These are phyloP conservation scores for Glyphotaelius pellucidus DNA, from an alignment of 2,888 invertebrate genomes.

Conservation along the genomic window DNA sequence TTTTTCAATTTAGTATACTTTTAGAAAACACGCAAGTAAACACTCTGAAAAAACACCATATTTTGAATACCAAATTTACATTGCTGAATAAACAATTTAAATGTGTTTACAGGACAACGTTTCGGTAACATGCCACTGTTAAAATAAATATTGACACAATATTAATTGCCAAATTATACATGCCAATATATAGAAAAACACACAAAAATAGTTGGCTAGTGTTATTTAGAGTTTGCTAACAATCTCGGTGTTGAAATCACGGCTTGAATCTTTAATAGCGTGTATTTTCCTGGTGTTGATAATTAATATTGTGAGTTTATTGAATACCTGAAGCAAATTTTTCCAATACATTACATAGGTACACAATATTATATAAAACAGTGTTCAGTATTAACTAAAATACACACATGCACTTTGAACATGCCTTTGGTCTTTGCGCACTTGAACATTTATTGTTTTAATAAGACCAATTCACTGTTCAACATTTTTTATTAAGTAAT, in stretches of 20 bases:
- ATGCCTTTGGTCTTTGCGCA: too few species aligned
- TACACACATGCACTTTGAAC: background rate
- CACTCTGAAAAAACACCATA: background rate
- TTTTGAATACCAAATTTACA: background rate
- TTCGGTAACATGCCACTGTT: background rate
- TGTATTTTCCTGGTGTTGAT: background rate
- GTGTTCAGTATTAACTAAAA: background rate
- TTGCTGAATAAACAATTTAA: background rate
- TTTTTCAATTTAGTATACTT: too few species aligned
- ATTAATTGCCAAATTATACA: background rate
- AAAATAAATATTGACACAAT: background rate
- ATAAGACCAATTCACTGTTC: background rate
- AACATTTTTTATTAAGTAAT: too few species aligned
- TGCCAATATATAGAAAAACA: background rate
- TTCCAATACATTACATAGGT: background rate
- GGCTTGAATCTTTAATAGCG: background rate
- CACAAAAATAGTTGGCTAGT: background rate
- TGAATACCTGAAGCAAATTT: background rate
- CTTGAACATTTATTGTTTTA: background rate
- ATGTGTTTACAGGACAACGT: background rate
- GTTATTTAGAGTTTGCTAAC: background rate
- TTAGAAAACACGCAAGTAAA: too few species aligned
- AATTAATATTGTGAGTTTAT: background rate
- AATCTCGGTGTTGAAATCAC: too few species aligned
- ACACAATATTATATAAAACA: background rate